Conservation (phyloP, 2,797 vertebrate genomes). For the Halcyon smyrnensis region DNA sequence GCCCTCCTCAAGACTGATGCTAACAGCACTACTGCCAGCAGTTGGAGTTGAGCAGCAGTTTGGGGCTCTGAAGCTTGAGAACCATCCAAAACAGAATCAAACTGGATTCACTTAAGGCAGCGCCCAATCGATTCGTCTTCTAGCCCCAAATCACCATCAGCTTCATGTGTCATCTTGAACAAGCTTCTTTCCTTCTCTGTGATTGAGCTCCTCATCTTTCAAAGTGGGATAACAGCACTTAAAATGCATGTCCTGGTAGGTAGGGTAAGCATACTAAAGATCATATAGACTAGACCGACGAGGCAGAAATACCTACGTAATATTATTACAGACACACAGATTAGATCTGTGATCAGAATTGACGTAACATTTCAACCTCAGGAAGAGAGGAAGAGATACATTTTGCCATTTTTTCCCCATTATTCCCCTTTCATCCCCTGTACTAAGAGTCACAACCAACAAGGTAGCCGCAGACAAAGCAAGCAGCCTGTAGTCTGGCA, state of each 20-base stretch:
- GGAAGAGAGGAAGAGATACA: neutral
- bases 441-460: neutral
- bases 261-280: neutral
- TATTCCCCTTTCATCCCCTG: neutral
- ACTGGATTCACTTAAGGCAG: neutral
- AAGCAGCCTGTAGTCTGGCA: conserved; percentile 12
- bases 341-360: neutral
- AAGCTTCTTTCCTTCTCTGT: neutral
- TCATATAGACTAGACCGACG: neutral
- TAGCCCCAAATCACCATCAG: neutral
- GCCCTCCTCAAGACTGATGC: neutral
- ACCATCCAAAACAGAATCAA: neutral
- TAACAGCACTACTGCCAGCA: neutral
- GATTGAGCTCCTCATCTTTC: neutral
- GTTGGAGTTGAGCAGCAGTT: rapidly evolving
- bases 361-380: neutral
- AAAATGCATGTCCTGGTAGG: neutral
- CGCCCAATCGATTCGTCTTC: neutral
- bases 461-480: conserved; percentile 48
- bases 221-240: neutral
- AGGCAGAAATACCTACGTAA: neutral
- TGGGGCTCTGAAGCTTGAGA: neutral
- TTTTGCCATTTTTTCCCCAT: neutral
- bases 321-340: neutral
- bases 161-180: neutral